These are phyloP conservation scores for Stenotaenia linearis DNA, from an alignment of 2,888 invertebrate species.

Conservation along the genomic window DNA sequence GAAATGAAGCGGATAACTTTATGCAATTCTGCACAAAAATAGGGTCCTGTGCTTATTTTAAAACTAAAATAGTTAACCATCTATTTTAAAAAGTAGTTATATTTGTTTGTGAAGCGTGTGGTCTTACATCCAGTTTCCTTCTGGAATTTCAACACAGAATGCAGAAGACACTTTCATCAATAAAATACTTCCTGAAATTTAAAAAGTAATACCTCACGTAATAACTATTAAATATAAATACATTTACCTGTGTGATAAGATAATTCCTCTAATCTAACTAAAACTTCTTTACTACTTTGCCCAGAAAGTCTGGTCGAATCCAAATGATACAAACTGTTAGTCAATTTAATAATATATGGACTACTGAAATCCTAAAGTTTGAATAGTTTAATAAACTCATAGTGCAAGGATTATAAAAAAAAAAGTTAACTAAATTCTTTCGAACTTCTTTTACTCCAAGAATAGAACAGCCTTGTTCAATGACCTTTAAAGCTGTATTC, in stretches of 20 bases:
- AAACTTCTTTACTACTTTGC: not conserved
- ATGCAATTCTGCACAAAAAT: too few species aligned
- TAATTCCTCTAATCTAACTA: not conserved
- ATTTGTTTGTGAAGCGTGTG: not conserved
- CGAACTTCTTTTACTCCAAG: not conserved
- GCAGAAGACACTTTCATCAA: not conserved
- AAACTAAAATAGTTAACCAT: too few species aligned
- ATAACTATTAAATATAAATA: not conserved
- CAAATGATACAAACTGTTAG: conserved; percentile 11
- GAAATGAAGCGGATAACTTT: too few species aligned
- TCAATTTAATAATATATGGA: not conserved
- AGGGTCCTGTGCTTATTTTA: too few species aligned
- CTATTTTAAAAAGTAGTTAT: not conserved
- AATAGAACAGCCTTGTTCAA: not conserved
- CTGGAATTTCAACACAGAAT: not conserved
- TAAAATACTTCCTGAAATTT: not conserved
- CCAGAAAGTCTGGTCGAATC: not conserved
- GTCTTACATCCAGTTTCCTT: not conserved
- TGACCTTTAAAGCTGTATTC: not conserved
- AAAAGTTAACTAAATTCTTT: not conserved
- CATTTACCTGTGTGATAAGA: not conserved
- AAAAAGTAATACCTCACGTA: not conserved
- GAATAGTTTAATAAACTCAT: not conserved
- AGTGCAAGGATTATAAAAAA: not conserved
- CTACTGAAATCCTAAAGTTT: not conserved